Percentiles rank a stretch among this genome's conserved stretches.
phyloP scores from a whole-genome alignment of 37 sponge, comb jelly and placozoan genomes.

The Cliona cf. orientalis region DNA sequence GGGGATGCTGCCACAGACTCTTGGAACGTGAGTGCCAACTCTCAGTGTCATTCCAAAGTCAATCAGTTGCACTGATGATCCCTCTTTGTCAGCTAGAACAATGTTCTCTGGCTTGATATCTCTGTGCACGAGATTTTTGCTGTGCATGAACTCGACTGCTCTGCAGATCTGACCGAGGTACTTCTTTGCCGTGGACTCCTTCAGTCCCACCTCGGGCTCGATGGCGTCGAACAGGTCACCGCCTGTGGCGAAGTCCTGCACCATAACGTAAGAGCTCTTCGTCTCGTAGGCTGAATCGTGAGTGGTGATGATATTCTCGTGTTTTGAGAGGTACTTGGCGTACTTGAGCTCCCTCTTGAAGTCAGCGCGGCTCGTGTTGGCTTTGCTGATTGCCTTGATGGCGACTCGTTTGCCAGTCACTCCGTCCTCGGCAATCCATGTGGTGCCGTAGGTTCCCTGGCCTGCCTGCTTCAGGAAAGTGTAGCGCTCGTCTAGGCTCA shows the following conservation, averaged over 20 bases:
- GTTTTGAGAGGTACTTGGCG: conserved; percentile 65
- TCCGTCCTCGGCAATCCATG: conserved; percentile 82
- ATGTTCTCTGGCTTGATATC: conserved; percentile 96
- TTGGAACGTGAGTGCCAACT: conserved; percentile 82
- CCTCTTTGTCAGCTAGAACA: conserved; percentile 78
- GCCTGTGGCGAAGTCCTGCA: conserved; percentile 88
- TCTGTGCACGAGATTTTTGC: conserved; percentile 87
- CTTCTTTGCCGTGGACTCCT: conserved; percentile 61
- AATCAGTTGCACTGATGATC: conserved; percentile 72
- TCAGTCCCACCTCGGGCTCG: conserved; percentile 87
- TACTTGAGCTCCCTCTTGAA: conserved; percentile 93
- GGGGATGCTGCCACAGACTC: conserved; percentile 93
- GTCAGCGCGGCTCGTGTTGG: conserved; percentile 45
- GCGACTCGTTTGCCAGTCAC: conserved; percentile 59
- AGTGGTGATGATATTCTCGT: conserved; percentile 87
- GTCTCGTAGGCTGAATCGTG: conserved; percentile 87
- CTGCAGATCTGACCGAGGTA: conserved; percentile 77
- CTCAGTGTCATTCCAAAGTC: conserved; percentile 97
- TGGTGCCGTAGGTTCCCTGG: conserved; percentile 86
- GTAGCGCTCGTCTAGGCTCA: conserved; percentile 73
- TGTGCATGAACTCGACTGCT: conserved; percentile 91
- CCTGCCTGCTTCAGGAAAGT: conserved; percentile 72
- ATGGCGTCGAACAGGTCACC: conserved; percentile 96
- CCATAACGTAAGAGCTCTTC: conserved; percentile 84
- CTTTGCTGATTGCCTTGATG: conserved; percentile 83